phyloP scores from a whole-genome alignment of 2,113 vertebrate genomes.

The Nipponia nippon region DNA sequence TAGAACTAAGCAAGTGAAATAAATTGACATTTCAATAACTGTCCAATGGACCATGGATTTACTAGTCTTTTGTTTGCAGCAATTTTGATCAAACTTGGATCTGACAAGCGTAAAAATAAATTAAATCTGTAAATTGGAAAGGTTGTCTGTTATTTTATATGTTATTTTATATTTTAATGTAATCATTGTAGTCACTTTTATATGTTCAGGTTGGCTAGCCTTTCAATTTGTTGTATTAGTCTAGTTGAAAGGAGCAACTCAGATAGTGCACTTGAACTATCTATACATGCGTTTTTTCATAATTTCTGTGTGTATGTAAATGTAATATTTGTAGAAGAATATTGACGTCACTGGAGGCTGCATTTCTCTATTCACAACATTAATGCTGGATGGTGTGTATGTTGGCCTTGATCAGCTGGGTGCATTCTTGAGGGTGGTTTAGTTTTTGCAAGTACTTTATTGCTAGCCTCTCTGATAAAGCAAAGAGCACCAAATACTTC shows the following conservation, averaged over 20 bases:
- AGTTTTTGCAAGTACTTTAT: neutral
- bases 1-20: slow-evolving; percentile 22
- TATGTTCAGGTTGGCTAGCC: neutral
- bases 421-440: neutral
- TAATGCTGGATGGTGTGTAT: neutral
- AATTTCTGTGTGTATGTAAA: neutral
- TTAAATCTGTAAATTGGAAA: slow-evolving; percentile 19
- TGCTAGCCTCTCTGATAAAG: neutral
- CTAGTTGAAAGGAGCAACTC: neutral
- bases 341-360: neutral
- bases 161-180: too few relatives aligned
- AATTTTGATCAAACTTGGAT: slow-evolving; percentile 58
- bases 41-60: slow-evolving; percentile 44
- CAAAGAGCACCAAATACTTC: neutral
- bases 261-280: neutral
- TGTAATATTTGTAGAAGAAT: neutral
- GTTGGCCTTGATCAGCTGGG: neutral
- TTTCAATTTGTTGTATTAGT: neutral
- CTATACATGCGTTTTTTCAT: neutral
- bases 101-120: slow-evolving; percentile 59
- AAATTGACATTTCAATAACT: slow-evolving; percentile 59
- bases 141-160: slow-evolving; percentile 6
- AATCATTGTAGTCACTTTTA: neutral
- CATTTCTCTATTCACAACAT: neutral
- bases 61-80: slow-evolving; percentile 52